phyloP scores from a whole-genome alignment of 2,888 invertebrate species.

The Eudemis profundana region DNA sequence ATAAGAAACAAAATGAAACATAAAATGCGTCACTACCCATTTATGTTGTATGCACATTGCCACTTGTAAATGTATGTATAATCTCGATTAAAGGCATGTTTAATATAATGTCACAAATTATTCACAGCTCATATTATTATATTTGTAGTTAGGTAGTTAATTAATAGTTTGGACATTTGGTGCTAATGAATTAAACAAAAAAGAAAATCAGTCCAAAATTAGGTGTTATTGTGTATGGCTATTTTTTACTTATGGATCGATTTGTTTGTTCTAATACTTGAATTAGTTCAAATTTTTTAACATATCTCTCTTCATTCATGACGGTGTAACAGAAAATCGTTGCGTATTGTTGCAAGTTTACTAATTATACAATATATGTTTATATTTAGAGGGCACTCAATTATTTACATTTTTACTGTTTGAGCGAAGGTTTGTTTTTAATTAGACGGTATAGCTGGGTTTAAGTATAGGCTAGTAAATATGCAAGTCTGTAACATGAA shows the following conservation, averaged over 20 bases:
- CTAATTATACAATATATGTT: conserved; percentile 31
- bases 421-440: neutral
- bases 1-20: neutral
- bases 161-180: conserved; percentile 78
- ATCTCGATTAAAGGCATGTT: conserved; percentile 28
- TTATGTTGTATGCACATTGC: conserved; percentile 31
- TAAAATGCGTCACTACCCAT: conserved; percentile 19
- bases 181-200: conserved; percentile 71
- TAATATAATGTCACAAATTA: conserved; percentile 48
- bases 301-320: conserved; percentile 30
- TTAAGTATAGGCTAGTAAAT: neutral
- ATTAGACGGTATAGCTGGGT: neutral
- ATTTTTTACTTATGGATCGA: conserved; percentile 29
- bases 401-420: conserved; percentile 29
- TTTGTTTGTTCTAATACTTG: conserved; percentile 26
- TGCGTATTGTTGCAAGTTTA: conserved; percentile 29
- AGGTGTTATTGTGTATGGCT: conserved; percentile 49
- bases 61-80: conserved; percentile 31
- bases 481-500: neutral
- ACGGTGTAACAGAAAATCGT: conserved; percentile 26
- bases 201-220: conserved; percentile 69
- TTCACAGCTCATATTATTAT: conserved; percentile 47
- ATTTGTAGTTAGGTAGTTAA: conserved; percentile 69
- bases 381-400: conserved; percentile 37
- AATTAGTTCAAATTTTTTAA: conserved; percentile 35